A percentile compares a stretch with the other conserved stretches of the same genome.
Evolutionary conservation across 2,113 vertebrate species (phyloP).

Genomic region (Periophthalmus modestus): DNA sequence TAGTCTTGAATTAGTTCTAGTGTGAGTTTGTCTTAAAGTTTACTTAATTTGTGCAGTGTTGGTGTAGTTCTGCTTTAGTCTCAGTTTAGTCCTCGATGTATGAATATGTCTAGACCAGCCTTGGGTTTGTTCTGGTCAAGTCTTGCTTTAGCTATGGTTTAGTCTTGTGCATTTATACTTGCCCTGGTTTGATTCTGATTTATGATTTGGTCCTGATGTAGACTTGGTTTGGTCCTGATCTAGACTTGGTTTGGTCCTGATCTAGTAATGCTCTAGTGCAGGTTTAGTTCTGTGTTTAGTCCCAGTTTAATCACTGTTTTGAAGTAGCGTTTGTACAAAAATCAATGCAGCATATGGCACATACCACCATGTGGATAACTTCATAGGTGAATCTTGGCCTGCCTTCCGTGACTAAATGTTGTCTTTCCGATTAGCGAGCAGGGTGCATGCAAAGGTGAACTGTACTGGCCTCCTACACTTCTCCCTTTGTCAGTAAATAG

Average conservation of each 20-base stretch:
- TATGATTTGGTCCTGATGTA: neutral
- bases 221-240: neutral
- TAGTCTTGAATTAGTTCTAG: too few species aligned
- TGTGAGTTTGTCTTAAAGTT: too few species aligned
- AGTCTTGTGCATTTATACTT: too few species aligned
- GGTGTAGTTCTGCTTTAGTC: neutral
- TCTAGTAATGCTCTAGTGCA: neutral
- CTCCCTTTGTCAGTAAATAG: slow-evolving; percentile 74
- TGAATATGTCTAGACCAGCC: too few species aligned
- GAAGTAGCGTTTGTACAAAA: neutral
- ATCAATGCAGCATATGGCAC: too few species aligned
- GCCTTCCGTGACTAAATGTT: slow-evolving; percentile 72
- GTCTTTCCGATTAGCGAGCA: slow-evolving; percentile 67
- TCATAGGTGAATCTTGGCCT: slow-evolving; percentile 53
- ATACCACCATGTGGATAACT: slow-evolving; percentile 25
- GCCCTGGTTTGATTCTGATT: too few species aligned
- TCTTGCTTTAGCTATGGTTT: too few species aligned
- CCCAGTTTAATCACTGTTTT: neutral
- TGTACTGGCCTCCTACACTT: slow-evolving; percentile 49
- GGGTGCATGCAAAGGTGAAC: slow-evolving; percentile 66
- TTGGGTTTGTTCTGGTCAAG: too few species aligned
- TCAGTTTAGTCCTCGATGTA: too few species aligned
- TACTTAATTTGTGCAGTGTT: neutral
- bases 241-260: too few species aligned
- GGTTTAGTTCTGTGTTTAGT: neutral